Conservation (phyloP, 2,888 invertebrate species). For the Eristalis arbustorum region DNA sequence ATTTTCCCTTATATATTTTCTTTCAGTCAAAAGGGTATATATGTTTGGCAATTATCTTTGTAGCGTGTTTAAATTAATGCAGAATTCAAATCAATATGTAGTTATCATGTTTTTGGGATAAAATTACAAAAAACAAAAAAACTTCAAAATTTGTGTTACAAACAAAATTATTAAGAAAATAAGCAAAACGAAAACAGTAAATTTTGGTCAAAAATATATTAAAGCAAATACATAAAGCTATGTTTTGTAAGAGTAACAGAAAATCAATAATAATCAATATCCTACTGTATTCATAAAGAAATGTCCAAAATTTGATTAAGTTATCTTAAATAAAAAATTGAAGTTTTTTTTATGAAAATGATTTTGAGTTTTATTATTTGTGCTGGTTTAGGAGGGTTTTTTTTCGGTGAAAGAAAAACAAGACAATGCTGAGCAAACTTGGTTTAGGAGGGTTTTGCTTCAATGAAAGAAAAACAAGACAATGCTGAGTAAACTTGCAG, state of each 20-base stretch:
- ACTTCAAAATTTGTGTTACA: conserved; percentile 39
- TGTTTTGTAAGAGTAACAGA: conserved; percentile 45
- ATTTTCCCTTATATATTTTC: conserved; percentile 12
- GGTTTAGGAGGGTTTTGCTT: no score
- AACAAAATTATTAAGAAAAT: conserved; percentile 3
- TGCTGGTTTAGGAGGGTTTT: no score
- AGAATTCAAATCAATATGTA: conserved; percentile 57
- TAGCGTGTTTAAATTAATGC: conserved; percentile 48
- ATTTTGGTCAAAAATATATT: conserved; percentile 53
- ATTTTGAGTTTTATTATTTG: conserved; percentile 24
- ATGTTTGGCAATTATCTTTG: conserved; percentile 62
- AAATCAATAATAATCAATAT: conserved; percentile 67
- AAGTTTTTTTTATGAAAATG: conserved; percentile 66
- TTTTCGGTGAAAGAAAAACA: no score
- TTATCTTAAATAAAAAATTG: conserved; percentile 68
- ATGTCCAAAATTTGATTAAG: conserved; percentile 70
- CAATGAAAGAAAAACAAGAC: no score
- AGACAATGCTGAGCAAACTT: no score
- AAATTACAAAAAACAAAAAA: conserved; percentile 24
- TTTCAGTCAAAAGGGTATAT: conserved; percentile 41
- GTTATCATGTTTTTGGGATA: conserved; percentile 69
- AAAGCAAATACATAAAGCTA: conserved; percentile 50
- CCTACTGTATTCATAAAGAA: conserved; percentile 67
- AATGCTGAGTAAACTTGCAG: no score
- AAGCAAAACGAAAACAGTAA: conserved; percentile 28